These are phyloP conservation scores for Eumaeus atala DNA, from an alignment of 1,140 invertebrate genomes.

Conservation along the genomic window DNA sequence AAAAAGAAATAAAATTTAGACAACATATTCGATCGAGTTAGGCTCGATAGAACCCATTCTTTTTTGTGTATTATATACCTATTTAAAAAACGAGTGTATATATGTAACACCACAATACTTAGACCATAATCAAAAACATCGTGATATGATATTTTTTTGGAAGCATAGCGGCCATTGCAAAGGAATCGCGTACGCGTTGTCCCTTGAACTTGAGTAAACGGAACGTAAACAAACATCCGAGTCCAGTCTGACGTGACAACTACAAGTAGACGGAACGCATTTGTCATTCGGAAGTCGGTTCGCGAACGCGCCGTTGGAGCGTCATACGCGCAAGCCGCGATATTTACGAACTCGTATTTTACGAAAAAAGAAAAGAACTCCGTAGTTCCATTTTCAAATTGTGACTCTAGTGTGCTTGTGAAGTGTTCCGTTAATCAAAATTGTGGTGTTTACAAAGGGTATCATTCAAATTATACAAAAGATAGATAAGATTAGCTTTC, in stretches of 20 bases:
- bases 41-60: no score
- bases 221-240: conserved; percentile 56
- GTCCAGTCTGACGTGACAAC: conserved; percentile 22
- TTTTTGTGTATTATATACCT: no score
- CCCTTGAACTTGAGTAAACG: conserved; percentile 66
- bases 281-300: conserved; percentile 58
- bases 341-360: conserved; percentile 9
- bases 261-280: conserved; percentile 54
- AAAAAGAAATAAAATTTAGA: no score
- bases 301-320: conserved; percentile 39
- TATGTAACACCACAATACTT: no score
- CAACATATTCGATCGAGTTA: no score
- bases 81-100: no score
- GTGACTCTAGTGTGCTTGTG: conserved; percentile 3
- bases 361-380: conserved; percentile 3
- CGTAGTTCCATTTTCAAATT: not conserved
- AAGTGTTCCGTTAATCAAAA: conserved; percentile 12
- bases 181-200: not conserved
- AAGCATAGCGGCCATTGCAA: not conserved
- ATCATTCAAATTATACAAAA: conserved; percentile 12
- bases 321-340: conserved; percentile 31
- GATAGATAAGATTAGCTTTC: conserved; percentile 20
- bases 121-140: not conserved
- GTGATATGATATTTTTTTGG: no score
- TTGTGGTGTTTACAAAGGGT: conserved; percentile 22